Evolutionary conservation across 2,888 invertebrate species (phyloP).

Genomic region (Andricus quercusramuli): DNA sequence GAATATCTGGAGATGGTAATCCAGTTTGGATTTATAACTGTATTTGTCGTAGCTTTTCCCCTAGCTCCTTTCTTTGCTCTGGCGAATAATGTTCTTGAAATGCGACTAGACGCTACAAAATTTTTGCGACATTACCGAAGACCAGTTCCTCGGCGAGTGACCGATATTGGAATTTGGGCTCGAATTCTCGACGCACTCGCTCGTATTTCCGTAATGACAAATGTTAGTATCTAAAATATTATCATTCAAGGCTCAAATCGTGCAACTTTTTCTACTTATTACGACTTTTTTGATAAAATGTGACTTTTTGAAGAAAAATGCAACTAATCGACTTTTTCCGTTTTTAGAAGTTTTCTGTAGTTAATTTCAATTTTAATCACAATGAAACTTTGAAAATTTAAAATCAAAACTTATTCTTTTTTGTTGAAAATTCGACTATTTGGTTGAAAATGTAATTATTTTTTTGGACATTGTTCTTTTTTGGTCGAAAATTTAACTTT

Average conservation of each 20-base stretch:
- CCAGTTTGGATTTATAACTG: slow-evolving; percentile 92
- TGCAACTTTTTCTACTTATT: no score
- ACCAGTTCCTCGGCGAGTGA: slow-evolving; percentile 87
- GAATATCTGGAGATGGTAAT: slow-evolving; percentile 95
- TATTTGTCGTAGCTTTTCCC: slow-evolving; percentile 93
- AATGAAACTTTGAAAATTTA: no score
- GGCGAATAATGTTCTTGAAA: slow-evolving; percentile 90
- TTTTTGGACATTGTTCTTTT: no score
- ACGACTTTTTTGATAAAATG: no score
- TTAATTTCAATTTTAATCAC: no score
- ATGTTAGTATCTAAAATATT: slow-evolving; percentile 80
- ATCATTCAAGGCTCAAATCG: background rate
- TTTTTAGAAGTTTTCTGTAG: no score
- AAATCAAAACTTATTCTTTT: no score
- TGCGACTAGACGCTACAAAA: slow-evolving; percentile 90
- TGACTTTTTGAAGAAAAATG: no score
- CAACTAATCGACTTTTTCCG: no score
- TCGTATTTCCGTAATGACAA: slow-evolving; percentile 87
- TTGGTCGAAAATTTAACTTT: no score
- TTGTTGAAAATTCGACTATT: no score
- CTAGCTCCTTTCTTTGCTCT: slow-evolving; percentile 91
- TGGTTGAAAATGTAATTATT: no score
- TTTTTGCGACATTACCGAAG: slow-evolving; percentile 87
- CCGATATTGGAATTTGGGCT: slow-evolving; percentile 90
- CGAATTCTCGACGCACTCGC: slow-evolving; percentile 87